A percentile compares a stretch with the other conserved stretches of the same genome.
Conservation (phyloP, 2,113 vertebrate species). For the Ceuthmochares aereus region DNA sequence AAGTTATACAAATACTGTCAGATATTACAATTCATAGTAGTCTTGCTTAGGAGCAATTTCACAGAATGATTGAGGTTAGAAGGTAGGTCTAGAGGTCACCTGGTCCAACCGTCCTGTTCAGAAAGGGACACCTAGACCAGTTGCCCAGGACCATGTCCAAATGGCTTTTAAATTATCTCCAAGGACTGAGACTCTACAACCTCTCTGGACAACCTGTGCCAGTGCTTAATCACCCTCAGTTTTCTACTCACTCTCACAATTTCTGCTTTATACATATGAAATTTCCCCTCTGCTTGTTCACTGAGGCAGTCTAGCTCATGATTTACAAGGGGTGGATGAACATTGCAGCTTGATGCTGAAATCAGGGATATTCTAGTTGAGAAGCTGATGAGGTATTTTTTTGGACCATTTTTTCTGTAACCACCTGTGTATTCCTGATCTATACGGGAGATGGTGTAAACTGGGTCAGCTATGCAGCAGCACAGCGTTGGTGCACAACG, state of each 20-base stretch:
- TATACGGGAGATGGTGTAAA: not conserved
- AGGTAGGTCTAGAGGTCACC: not conserved
- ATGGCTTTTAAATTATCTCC: not conserved
- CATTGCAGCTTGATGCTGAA: not conserved
- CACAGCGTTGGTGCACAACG: accelerated
- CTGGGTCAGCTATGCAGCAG: not conserved
- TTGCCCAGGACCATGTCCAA: not conserved
- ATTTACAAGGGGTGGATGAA: not conserved
- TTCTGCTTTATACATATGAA: not conserved
- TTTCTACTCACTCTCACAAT: not conserved
- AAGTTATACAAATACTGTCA: not conserved
- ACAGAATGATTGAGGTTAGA: not conserved
- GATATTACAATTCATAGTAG: not conserved
- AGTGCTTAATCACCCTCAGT: not conserved
- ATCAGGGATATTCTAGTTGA: not conserved
- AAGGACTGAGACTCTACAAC: not conserved
- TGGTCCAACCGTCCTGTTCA: not conserved
- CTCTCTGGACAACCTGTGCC: not conserved
- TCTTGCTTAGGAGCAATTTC: not conserved
- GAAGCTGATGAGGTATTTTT: not conserved
- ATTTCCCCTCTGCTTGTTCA: not conserved
- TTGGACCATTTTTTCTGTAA: not conserved
- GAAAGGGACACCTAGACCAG: not conserved
- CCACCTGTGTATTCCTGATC: not conserved
- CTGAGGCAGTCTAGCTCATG: not conserved